Conservation (phyloP, 2,888 invertebrate species). For the Diabrotica balteata region DNA sequence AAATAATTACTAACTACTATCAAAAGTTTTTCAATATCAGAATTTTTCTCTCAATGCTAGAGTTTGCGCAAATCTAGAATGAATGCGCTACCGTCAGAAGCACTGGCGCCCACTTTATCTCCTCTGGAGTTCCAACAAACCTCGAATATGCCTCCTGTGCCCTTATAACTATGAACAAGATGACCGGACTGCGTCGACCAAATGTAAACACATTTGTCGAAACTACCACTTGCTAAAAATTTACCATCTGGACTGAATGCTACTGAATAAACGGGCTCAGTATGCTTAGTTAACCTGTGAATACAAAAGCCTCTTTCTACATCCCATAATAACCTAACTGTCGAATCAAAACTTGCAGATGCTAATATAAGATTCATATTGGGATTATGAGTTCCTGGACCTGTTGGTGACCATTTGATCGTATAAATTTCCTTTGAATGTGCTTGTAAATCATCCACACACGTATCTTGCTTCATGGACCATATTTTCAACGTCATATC, state of each 20-base stretch:
- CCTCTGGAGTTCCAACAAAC: conserved; percentile 98
- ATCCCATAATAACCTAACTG: conserved; percentile 86
- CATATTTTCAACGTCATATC: conserved; percentile 99
- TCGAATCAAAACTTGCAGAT: conserved; percentile 98
- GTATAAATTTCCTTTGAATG: conserved; percentile 99
- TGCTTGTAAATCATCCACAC: conserved; percentile 93
- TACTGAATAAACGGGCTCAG: conserved; percentile 97
- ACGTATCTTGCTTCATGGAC: conserved; percentile 96
- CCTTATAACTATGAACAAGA: conserved; percentile 96
- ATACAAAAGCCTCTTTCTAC: conserved; percentile 93
- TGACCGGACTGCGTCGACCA: conserved; percentile 98
- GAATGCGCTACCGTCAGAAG: conserved; percentile 97
- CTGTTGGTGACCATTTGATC: conserved; percentile 99
- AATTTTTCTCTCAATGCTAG: conserved; percentile 58
- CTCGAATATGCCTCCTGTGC: conserved; percentile 98
- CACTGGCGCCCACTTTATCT: conserved; percentile 98
- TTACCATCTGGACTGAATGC: conserved; percentile 99
- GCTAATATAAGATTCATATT: conserved; percentile 96
- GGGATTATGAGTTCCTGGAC: conserved; percentile 95
- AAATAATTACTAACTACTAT: too few relatives aligned
- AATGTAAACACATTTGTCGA: conserved; percentile 99
- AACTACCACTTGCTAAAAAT: conserved; percentile 96
- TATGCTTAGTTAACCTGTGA: conserved; percentile 95
- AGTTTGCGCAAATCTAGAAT: conserved; percentile 89
- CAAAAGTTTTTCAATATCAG: too few relatives aligned